Evolutionary conservation across 2,797 vertebrate genomes (phyloP).

Genomic region (Clamator glandarius): DNA sequence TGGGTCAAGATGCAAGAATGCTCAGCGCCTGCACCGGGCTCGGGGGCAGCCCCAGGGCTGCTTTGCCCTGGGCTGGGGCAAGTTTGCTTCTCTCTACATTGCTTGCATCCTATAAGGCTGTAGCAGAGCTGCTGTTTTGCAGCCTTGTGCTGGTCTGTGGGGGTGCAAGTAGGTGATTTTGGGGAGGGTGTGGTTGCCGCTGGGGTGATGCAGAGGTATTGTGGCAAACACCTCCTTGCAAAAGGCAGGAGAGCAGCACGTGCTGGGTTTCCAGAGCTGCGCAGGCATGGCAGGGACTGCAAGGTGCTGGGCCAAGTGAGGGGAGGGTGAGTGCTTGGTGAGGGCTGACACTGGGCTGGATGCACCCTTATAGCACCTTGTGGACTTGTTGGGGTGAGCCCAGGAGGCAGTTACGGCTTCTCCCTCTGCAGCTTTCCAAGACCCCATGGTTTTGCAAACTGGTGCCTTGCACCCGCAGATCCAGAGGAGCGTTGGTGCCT

Average conservation of each 20-base stretch:
- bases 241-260: rapidly evolving
- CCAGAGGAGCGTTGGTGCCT: rapidly evolving
- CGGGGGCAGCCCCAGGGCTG: neutral
- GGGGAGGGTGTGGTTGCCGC: rapidly evolving
- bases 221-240: neutral
- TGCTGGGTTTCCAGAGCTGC: rapidly evolving
- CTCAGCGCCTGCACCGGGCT: neutral
- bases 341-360: neutral
- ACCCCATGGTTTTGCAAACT: rapidly evolving
- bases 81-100: neutral
- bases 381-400: neutral
- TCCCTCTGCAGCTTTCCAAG: neutral
- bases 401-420: neutral
- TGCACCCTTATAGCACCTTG: neutral
- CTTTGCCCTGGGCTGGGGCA: neutral
- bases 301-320: rapidly evolving
- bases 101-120: rapidly evolving
- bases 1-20: neutral
- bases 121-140: neutral
- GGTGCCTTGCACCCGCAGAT: neutral
- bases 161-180: neutral
- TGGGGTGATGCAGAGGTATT: rapidly evolving
- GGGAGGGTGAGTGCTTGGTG: no score
- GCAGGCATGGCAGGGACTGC: rapidly evolving
- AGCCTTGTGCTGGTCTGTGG: rapidly evolving